Percentiles rank a stretch among this genome's conserved stretches.
Evolutionary conservation across 1,140 invertebrate genomes (phyloP).

Genomic region (Calycopis cecrops): DNA sequence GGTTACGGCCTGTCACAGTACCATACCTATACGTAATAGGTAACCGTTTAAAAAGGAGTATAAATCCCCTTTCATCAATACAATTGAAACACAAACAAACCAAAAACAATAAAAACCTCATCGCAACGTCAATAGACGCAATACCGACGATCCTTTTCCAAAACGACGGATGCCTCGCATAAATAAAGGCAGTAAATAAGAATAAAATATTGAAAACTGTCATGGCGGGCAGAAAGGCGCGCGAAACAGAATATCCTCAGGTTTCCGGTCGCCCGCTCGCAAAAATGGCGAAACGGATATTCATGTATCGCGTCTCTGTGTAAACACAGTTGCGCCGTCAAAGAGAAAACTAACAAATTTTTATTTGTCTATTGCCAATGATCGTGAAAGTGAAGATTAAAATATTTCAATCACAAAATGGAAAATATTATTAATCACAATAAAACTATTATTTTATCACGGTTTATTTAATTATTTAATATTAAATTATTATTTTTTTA

Average conservation of each 20-base stretch:
- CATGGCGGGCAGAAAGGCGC: conserved; percentile 59
- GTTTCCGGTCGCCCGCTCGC: conserved; percentile 62
- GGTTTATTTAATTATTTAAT: too few species aligned
- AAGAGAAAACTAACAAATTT: conserved; percentile 25
- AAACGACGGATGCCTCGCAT: conserved; percentile 47
- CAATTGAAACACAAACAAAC: conserved; percentile 3
- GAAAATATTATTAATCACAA: too few species aligned
- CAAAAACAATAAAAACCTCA: conserved; percentile 25
- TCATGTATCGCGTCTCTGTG: conserved; percentile 36
- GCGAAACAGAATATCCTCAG: conserved; percentile 63
- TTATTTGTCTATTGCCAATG: too few species aligned
- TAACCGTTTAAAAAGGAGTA: too few species aligned
- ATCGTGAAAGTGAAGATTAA: too few species aligned
- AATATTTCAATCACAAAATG: too few species aligned
- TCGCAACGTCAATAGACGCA: conserved; percentile 28
- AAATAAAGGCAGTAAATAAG: conserved; percentile 71
- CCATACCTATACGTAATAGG: too few species aligned
- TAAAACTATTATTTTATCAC: too few species aligned
- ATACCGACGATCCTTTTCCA: conserved; percentile 36
- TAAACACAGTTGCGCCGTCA: conserved; percentile 26
- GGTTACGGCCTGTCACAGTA: too few species aligned
- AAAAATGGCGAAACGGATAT: conserved; percentile 69
- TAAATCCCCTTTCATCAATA: background rate
- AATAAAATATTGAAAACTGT: conserved; percentile 71
- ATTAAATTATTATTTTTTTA: too few species aligned